Conservation (phyloP, 2,113 vertebrate species). For the pig (Sus scrofa) region T2T-Sscrofa CM000819.6:69183501-69184000, state of each 20-base stretch:
- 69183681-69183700: background rate
- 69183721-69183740: background rate
- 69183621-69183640: background rate
- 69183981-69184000: background rate
- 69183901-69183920: background rate
- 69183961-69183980: background rate
- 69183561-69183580: slow-evolving; percentile 3
- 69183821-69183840: background rate
- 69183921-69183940: background rate
- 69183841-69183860: background rate
- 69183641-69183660: background rate
- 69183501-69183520: background rate
- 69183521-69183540: background rate
- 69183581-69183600: background rate
- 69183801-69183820: slow-evolving; percentile 39
- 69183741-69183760: background rate
- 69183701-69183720: background rate
- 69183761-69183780: slow-evolving; percentile 46
- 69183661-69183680: background rate
- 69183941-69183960: background rate
- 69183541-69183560: slow-evolving; percentile 31
- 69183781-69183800: slow-evolving; percentile 39
- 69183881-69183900: background rate
- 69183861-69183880: background rate
- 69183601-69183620: background rate